Evolutionary conservation across 2,888 invertebrate genomes (phyloP).

Genomic region (Hedychridium roseum): DNA sequence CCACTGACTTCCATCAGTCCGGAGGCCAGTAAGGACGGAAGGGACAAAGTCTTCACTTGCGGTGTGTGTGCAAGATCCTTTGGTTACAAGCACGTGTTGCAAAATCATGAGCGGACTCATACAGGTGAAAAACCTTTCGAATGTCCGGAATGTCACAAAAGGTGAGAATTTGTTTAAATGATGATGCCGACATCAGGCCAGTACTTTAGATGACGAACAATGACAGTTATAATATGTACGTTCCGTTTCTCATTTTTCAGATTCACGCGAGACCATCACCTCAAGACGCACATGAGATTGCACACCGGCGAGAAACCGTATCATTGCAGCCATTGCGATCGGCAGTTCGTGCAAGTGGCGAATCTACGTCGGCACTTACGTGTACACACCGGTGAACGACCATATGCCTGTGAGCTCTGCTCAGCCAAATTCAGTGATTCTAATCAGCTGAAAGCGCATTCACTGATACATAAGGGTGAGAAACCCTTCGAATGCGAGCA

Average conservation of each 20-base stretch:
- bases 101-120: slow-evolving; percentile 94
- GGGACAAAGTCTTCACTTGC: slow-evolving; percentile 89
- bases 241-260: slow-evolving; percentile 35
- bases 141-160: slow-evolving; percentile 89
- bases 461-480: slow-evolving; percentile 88
- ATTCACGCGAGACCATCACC: slow-evolving; percentile 91
- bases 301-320: slow-evolving; percentile 95
- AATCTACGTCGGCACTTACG: slow-evolving; percentile 87
- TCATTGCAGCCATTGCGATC: slow-evolving; percentile 89
- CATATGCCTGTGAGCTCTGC: slow-evolving; percentile 88
- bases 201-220: neutral
- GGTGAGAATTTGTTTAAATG: slow-evolving; percentile 55
- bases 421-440: slow-evolving; percentile 89
- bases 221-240: too few relatives aligned
- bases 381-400: slow-evolving; percentile 91
- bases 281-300: slow-evolving; percentile 91
- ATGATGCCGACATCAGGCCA: neutral
- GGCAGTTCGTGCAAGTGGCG: slow-evolving; percentile 93
- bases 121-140: slow-evolving; percentile 95
- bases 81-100: slow-evolving; percentile 93
- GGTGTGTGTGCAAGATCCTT: slow-evolving; percentile 87
- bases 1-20: slow-evolving; percentile 65
- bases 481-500: slow-evolving; percentile 86
- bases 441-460: slow-evolving; percentile 90
- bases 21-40: slow-evolving; percentile 55